Conservation (phyloP, 2,888 invertebrate genomes). For the Carpatolechia fugitivella region DNA sequence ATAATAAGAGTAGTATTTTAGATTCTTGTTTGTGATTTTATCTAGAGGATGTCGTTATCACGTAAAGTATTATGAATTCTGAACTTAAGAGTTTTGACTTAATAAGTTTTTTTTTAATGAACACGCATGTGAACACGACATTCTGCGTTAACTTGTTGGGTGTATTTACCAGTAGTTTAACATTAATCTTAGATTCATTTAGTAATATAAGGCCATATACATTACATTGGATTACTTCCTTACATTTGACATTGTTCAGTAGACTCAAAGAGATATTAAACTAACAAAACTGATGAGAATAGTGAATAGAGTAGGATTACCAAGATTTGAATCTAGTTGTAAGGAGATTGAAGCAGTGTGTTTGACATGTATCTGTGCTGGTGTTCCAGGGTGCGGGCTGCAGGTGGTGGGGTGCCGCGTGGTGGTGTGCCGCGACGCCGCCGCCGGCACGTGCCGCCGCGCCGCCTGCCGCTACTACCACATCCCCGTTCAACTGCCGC, state of each 20-base stretch:
- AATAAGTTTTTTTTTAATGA: neutral
- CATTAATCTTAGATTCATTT: neutral
- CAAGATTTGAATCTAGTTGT: neutral
- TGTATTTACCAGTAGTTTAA: neutral
- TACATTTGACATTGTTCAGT: neutral
- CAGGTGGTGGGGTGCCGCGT: constrained; percentile 97
- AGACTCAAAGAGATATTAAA: neutral
- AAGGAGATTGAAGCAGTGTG: neutral
- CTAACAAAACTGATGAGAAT: neutral
- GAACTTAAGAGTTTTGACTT: neutral
- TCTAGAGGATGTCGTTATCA: neutral
- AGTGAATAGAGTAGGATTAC: neutral
- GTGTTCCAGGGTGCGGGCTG: constrained; percentile 91
- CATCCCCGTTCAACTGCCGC: constrained; percentile 94
- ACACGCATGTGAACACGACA: neutral
- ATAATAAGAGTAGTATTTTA: neutral
- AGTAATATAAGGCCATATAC: neutral
- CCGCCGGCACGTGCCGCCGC: constrained; percentile 95
- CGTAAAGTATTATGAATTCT: neutral
- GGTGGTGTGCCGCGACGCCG: constrained; percentile 97
- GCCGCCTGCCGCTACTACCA: constrained; percentile 98
- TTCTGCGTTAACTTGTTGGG: constrained; percentile 4
- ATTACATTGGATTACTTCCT: neutral
- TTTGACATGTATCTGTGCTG: constrained; percentile 16
- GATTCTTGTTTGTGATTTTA: neutral